Evolutionary conservation across 2,797 vertebrate species (phyloP).

Genomic region (Dicrostonyx torquatus): DNA sequence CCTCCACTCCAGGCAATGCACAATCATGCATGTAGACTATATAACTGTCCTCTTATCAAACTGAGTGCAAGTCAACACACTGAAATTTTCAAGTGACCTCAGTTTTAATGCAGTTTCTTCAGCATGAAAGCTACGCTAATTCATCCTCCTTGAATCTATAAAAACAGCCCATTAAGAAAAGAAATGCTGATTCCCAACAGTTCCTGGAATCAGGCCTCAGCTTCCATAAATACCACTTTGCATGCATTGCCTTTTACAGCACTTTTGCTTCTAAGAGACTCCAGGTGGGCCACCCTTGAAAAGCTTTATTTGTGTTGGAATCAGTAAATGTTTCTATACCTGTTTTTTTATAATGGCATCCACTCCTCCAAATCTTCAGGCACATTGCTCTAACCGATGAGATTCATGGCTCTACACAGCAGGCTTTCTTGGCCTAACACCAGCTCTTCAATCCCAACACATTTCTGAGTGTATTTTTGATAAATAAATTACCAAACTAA

Average conservation of each 20-base stretch:
- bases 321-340: background rate
- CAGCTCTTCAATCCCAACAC: slow-evolving; percentile 61
- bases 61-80: slow-evolving; percentile 13
- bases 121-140: background rate
- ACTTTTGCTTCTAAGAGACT: slow-evolving; percentile 30
- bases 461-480: slow-evolving; percentile 73
- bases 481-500: slow-evolving; percentile 82
- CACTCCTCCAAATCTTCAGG: background rate
- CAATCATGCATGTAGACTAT: background rate
- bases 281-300: background rate
- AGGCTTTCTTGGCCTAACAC: slow-evolving; percentile 67
- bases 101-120: background rate
- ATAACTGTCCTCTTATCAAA: slow-evolving; percentile 37
- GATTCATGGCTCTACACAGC: slow-evolving; percentile 55
- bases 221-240: background rate
- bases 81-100: slow-evolving; percentile 27
- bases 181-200: slow-evolving; percentile 44
- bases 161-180: background rate
- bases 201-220: background rate
- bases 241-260: background rate
- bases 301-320: slow-evolving; percentile 24
- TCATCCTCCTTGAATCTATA: slow-evolving; percentile 57
- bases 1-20: background rate
- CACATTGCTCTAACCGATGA: slow-evolving; percentile 51
- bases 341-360: background rate